Evolutionary conservation across 2,888 invertebrate genomes (phyloP).

Genomic region (Malthinus seriepunctatus): DNA sequence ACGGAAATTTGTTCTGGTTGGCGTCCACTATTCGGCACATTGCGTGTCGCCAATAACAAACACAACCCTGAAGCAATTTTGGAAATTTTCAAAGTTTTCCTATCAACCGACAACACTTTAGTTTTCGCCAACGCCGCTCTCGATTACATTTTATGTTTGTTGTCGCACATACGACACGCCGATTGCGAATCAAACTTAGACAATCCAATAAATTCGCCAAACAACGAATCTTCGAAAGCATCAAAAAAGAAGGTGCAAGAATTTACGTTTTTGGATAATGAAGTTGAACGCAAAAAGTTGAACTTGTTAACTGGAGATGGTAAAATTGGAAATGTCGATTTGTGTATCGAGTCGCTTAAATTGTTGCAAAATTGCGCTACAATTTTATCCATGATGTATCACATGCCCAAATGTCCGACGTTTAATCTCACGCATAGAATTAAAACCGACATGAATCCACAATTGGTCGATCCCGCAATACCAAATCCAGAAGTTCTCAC

Average conservation of each 20-base stretch:
- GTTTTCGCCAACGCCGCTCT: conserved; percentile 94
- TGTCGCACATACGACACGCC: conserved; percentile 75
- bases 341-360: conserved; percentile 79
- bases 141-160: conserved; percentile 88
- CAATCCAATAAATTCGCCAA: conserved; percentile 10
- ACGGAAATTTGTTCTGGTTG: conserved; percentile 95
- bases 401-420: conserved; percentile 92
- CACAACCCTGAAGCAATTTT: conserved; percentile 73
- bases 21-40: conserved; percentile 92
- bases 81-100: conserved; percentile 93
- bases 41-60: conserved; percentile 79
- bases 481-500: conserved; percentile 63
- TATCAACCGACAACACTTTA: conserved; percentile 88
- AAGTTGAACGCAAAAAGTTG: conserved; percentile 29
- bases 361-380: conserved; percentile 85
- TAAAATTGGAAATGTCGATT: conserved; percentile 54
- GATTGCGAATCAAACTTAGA: conserved; percentile 52
- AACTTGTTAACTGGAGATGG: conserved; percentile 42
- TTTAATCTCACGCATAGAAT: conserved; percentile 88
- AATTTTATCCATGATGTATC: conserved; percentile 89
- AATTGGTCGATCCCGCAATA: conserved; percentile 83
- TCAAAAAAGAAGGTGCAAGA: conserved; percentile 23
- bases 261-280: conserved; percentile 17
- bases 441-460: conserved; percentile 75
- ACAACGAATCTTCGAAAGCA: conserved; percentile 7